phyloP scores from a whole-genome alignment of 2,797 vertebrate species.

The Kryptolebias ocellatus region DNA sequence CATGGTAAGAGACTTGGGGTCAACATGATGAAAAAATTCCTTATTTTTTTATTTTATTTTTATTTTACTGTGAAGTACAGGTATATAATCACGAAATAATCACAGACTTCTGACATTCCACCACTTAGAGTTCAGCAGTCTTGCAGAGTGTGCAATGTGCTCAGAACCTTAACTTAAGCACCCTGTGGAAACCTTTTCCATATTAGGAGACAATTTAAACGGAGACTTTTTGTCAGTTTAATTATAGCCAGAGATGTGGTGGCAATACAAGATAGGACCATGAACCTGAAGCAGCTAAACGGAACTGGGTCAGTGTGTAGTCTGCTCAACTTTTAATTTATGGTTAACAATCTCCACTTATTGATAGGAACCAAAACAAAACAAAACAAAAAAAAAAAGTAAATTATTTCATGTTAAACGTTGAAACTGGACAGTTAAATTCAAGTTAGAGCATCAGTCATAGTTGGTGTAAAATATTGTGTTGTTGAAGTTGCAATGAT shows the following conservation, averaged over 20 bases:
- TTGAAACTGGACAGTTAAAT: background rate
- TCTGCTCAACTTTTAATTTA: background rate
- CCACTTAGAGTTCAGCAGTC: background rate
- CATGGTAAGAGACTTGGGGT: background rate
- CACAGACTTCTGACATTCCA: background rate
- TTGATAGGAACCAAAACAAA: background rate
- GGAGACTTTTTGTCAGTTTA: constrained; percentile 5
- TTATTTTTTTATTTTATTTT: background rate
- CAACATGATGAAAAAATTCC: background rate
- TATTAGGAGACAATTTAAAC: constrained; percentile 3
- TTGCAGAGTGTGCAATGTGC: constrained; percentile 4
- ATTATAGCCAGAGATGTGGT: constrained; percentile 12
- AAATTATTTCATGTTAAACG: background rate
- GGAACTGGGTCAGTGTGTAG: background rate
- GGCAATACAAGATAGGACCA: background rate
- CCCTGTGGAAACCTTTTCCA: background rate
- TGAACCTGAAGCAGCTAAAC: background rate
- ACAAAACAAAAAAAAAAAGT: background rate
- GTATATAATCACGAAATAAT: constrained; percentile 13
- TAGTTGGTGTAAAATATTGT: background rate
- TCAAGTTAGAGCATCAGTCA: background rate
- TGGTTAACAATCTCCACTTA: background rate
- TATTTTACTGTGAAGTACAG: background rate
- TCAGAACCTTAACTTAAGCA: constrained; percentile 4
- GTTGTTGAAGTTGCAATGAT: background rate